Evolutionary conservation across 2,113 vertebrate genomes (phyloP).

Genomic region (Procavia capensis): DNA sequence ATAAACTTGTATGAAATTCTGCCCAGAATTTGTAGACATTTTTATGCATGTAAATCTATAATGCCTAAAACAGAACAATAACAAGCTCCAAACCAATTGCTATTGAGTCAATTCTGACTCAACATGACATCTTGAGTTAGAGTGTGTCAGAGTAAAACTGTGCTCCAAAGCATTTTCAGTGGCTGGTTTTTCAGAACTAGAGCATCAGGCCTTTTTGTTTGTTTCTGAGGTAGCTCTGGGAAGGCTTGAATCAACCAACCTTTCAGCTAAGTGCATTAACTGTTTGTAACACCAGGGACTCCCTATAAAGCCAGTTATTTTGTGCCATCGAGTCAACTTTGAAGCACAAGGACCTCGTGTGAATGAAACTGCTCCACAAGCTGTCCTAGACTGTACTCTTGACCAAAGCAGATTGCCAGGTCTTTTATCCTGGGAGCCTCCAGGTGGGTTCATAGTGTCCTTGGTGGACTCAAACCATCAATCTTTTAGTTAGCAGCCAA

Average conservation of each 20-base stretch:
- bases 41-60: background rate
- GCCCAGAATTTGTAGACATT: background rate
- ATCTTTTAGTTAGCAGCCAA: background rate
- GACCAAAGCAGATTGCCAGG: background rate
- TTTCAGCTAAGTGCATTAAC: background rate
- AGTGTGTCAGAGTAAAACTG: background rate
- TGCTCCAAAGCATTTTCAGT: background rate
- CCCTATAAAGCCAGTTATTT: background rate
- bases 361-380: background rate
- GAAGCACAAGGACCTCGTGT: background rate
- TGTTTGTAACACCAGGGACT: background rate
- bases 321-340: background rate
- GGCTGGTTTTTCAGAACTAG: background rate
- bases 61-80: background rate
- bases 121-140: background rate
- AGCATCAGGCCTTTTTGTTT: background rate
- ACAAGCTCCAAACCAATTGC: background rate
- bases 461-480: background rate
- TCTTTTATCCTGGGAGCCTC: background rate
- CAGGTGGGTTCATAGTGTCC: too few species aligned
- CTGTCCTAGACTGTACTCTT: background rate
- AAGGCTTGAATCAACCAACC: background rate
- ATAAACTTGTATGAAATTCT: background rate
- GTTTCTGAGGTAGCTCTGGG: background rate
- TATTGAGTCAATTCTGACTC: background rate